Base-by-base conservation (phyloP, 1,140 invertebrate genomes). In the Caenorhabditis brenneri region DNA sequence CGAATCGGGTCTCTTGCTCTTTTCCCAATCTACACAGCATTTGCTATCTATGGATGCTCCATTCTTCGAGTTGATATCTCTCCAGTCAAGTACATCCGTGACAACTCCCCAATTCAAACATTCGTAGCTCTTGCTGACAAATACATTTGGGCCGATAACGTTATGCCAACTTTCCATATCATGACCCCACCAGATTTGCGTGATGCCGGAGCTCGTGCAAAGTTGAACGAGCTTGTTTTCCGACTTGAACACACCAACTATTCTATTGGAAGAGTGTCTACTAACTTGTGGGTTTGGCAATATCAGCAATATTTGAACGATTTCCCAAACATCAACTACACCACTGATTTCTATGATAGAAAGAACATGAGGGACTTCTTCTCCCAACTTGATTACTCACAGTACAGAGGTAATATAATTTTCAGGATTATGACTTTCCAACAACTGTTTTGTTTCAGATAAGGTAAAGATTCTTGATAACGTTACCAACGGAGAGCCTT, bases 111-210 rank as follows among this genome's bases (percentile, higher is more conserved):
- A 36, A 90, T 90, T 78, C 89, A 90, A 79, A 91, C 88, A 16
- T 90, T 90, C 79, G 89, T 90, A 36, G 81, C 89, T 82, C 80
- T 90, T 27, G 89, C 89, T 36, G 88, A 91, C 82, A 90, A 91
- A 69, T 90, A 90, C 82, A 91, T 90, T 79, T 90, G 89, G 90
- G 89, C 89, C 15, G 89, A 90, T 80, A 90, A 90, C 83, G 89
- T 90, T 5, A 91, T 91, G 90, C 89, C 89, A 29, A 86, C 86
- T 4, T 88, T 90, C 74, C 89, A 91, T 58, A 86, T 90, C n/a
- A 91, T 91, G 89, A 84, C 83, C 7, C 89, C 89, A 27, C 89
- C 89, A 46, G 89, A 90, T 83, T 86, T 90, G 27, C 51, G 86
- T 79, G 80, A 84, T 49, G 58, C 42, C 5, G 84, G 39, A 27